A percentile compares a stretch with the other conserved stretches of the same genome.
These are phyloP conservation scores for Lissocephala sabroskyi DNA, from an alignment of 2,888 invertebrate genomes.

Conservation along the genomic window DNA sequence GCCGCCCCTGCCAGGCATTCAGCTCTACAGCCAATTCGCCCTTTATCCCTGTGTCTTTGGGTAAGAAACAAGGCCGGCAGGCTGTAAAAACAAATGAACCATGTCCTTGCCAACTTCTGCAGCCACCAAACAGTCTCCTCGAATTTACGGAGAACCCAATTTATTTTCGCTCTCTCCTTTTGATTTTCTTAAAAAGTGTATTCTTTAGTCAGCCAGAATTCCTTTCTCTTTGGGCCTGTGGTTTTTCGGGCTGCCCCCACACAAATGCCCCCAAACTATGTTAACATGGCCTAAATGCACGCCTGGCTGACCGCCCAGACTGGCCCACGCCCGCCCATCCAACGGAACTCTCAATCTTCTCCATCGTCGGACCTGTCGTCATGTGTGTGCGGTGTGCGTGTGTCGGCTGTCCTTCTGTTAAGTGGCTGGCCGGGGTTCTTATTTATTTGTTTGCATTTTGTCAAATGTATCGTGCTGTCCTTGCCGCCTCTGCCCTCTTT, in stretches of 20 bases:
- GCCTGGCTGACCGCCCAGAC: constrained; percentile 7
- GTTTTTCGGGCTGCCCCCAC: no score
- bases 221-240: no score
- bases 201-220: no score
- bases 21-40: no score
- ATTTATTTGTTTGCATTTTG: constrained; percentile 39
- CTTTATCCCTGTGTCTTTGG: background rate
- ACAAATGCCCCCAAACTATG: constrained; percentile 24
- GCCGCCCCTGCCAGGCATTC: background rate
- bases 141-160: no score
- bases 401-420: constrained; percentile 34
- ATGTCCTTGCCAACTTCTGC: no score
- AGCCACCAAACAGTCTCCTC: no score
- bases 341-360: background rate
- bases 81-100: constrained; percentile 60
- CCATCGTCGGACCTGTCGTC: background rate
- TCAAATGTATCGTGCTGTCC: constrained; percentile 54
- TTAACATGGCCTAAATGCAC: constrained; percentile 53
- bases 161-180: background rate
- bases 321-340: background rate
- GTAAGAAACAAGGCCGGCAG: constrained; percentile 10
- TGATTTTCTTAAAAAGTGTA: background rate
- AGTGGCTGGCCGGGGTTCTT: constrained; percentile 50
- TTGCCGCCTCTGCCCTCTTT: no score
- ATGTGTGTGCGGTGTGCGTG: constrained; percentile 22